Conservation (phyloP, 2,797 vertebrate genomes). For the Bufotes viridis region DNA sequence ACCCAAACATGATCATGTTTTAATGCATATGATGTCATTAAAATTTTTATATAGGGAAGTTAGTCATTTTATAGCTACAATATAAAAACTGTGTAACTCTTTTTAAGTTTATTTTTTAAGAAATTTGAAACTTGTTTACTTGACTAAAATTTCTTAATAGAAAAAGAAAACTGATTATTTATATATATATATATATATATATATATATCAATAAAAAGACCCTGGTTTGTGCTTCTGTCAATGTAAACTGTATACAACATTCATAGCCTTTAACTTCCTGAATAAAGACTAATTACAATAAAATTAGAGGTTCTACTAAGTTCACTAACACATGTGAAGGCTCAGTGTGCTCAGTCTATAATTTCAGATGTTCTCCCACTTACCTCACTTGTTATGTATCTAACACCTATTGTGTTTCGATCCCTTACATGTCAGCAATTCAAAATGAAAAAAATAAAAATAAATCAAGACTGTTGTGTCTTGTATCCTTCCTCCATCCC, state of each 20-base stretch:
- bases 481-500: too few relatives aligned
- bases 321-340: conserved; percentile 18
- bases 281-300: conserved; percentile 35
- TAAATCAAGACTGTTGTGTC: background rate
- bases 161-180: too few relatives aligned
- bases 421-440: background rate
- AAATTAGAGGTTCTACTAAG: conserved; percentile 29
- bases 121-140: background rate
- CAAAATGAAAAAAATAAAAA: background rate
- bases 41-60: background rate
- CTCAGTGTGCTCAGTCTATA: background rate
- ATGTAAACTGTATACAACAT: background rate
- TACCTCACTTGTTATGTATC: background rate
- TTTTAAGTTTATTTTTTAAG: background rate
- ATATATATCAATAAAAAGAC: too few relatives aligned
- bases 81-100: background rate
- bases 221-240: background rate
- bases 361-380: conserved; percentile 24
- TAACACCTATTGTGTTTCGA: conserved; percentile 16
- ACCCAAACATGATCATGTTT: background rate
- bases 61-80: too few relatives aligned
- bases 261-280: background rate
- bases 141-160: background rate
- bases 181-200: too few relatives aligned
- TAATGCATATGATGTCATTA: background rate